Evolutionary conservation across 2,888 invertebrate species (phyloP).

Genomic region (Ferdinandea cuprea): DNA sequence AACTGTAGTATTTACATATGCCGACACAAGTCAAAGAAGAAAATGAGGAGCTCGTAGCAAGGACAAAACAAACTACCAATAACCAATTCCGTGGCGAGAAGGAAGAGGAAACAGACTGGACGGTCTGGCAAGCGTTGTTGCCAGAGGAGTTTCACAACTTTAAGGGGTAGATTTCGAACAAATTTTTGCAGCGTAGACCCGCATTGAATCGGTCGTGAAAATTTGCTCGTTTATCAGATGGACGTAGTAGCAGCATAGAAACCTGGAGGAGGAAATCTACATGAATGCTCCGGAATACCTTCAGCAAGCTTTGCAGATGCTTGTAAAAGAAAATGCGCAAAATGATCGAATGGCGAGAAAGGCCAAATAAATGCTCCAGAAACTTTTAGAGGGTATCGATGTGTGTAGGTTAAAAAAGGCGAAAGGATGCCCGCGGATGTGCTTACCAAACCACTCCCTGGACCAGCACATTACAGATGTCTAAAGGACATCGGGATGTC

Average conservation of each 20-base stretch:
- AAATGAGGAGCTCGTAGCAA: too few relatives aligned
- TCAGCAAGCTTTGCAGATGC: slow-evolving; percentile 27
- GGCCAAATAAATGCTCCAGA: slow-evolving; percentile 39
- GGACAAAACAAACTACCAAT: too few relatives aligned
- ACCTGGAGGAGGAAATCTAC: slow-evolving; percentile 53
- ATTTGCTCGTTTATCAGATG: slow-evolving; percentile 19
- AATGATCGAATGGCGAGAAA: too few relatives aligned
- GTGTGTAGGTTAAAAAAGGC: slow-evolving; percentile 21
- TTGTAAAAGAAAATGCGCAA: slow-evolving; percentile 8
- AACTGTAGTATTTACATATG: not conserved
- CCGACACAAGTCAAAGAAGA: too few relatives aligned
- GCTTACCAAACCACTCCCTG: too few relatives aligned
- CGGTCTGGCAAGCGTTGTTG: slow-evolving; percentile 29
- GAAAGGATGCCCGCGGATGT: too few relatives aligned
- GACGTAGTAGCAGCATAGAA: slow-evolving; percentile 27
- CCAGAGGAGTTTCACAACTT: slow-evolving; percentile 45
- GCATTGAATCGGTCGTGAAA: slow-evolving; percentile 5
- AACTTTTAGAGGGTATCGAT: slow-evolving; percentile 9
- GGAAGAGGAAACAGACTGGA: slow-evolving; percentile 4
- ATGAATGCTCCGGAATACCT: too few relatives aligned
- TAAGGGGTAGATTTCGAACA: too few relatives aligned
- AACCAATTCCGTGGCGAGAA: not conserved
- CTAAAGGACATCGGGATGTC: too few relatives aligned
- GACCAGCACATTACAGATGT: too few relatives aligned
- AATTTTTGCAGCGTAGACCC: too few relatives aligned